Conservation (phyloP, 1,140 invertebrate genomes). For the Meloidogyne hapla region DNA sequence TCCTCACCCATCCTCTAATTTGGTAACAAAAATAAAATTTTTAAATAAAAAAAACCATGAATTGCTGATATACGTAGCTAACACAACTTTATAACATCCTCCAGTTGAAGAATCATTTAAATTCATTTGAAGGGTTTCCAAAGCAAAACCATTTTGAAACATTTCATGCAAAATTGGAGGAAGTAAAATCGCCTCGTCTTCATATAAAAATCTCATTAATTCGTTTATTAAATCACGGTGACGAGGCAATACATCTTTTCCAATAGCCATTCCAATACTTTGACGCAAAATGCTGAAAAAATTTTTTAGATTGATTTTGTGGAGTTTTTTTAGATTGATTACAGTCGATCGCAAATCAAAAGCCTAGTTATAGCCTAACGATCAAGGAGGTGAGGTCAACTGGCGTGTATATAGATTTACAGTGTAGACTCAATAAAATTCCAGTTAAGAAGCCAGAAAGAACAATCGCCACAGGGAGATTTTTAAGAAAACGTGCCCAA, state of each 20-base stretch:
- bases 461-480: no score
- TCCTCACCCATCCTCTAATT: no score
- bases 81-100: not conserved
- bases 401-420: no score
- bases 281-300: not conserved
- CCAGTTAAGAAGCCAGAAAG: no score
- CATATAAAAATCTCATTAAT: not conserved
- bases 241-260: not conserved
- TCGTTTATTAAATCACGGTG: not conserved
- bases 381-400: no score
- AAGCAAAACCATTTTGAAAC: not conserved
- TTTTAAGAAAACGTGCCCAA: no score
- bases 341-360: no score
- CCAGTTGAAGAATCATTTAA: slow-evolving; percentile 1
- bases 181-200: not conserved
- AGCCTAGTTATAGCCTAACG: no score
- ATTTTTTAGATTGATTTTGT: no score
- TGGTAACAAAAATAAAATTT: no score
- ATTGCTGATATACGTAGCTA: not conserved
- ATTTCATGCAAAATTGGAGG: not conserved
- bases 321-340: no score
- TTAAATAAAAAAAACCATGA: not conserved
- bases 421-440: no score
- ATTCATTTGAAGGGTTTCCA: not conserved
- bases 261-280: not conserved